Percentiles rank a stretch among this genome's conserved stretches.
Conservation (phyloP, 2,797 vertebrate genomes). For the Mormyrus hasselquistii region DNA sequence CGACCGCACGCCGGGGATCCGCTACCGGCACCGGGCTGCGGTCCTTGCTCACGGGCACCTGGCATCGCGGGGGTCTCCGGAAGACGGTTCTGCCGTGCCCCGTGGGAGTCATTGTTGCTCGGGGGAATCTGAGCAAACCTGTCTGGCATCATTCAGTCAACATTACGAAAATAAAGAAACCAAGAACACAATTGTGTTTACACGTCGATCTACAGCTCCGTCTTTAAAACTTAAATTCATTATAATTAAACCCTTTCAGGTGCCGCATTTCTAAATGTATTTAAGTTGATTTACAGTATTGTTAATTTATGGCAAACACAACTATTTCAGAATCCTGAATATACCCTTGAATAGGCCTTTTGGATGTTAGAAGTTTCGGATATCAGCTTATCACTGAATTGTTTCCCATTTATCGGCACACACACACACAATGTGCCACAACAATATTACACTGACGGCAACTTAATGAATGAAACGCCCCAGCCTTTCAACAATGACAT, state of each 20-base stretch:
- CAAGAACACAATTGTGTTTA: not conserved
- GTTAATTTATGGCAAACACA: not conserved
- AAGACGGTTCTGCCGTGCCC: not conserved
- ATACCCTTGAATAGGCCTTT: not conserved
- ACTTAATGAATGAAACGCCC: not conserved
- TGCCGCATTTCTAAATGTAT: not conserved
- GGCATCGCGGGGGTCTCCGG: not conserved
- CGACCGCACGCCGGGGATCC: not conserved
- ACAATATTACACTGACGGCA: not conserved
- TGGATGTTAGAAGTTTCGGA: not conserved
- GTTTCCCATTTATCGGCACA: not conserved
- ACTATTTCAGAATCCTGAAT: not conserved
- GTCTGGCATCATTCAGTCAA: not conserved
- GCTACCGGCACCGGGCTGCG: not conserved
- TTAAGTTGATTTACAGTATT: not conserved
- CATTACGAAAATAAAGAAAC: not conserved
- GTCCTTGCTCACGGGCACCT: not conserved
- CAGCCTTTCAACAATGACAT: not conserved
- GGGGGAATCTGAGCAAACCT: not conserved
- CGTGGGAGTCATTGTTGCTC: slow-evolving; percentile 16
- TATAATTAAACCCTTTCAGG: not conserved
- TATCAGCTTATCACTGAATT: not conserved
- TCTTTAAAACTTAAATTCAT: not conserved
- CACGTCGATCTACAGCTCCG: not conserved
- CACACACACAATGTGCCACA: not conserved